These are phyloP conservation scores for Elephas maximus DNA, from an alignment of 2,113 vertebrate genomes.

Conservation along the genomic window DNA sequence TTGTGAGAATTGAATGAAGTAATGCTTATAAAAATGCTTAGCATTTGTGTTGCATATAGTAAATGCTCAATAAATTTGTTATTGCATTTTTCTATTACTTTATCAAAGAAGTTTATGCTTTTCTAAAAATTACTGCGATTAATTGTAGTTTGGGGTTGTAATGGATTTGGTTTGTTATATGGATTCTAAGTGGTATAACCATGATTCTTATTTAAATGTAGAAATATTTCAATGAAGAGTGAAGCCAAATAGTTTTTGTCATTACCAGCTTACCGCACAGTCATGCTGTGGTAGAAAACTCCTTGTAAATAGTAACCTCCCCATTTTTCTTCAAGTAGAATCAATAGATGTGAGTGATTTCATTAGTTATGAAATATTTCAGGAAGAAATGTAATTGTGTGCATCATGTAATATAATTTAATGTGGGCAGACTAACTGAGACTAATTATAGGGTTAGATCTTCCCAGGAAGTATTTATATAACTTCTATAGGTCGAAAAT, in stretches of 20 bases:
- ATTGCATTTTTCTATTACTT: rapidly evolving
- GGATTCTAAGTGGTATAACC: background rate
- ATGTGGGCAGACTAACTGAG: background rate
- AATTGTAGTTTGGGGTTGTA: background rate
- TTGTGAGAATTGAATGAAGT: background rate
- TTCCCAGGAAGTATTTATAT: background rate
- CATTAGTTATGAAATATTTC: constrained; percentile 27
- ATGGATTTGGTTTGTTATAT: background rate
- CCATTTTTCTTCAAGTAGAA: constrained; percentile 59
- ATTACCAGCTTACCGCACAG: constrained; percentile 20
- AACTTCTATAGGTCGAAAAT: background rate
- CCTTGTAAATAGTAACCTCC: background rate
- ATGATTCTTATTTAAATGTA: constrained; percentile 50
- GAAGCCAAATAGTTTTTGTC: constrained; percentile 5
- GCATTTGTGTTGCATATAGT: background rate
- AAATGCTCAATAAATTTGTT: background rate
- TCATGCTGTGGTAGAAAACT: constrained; percentile 24
- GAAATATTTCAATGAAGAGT: constrained; percentile 51
- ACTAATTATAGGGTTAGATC: background rate
- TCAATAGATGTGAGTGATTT: constrained; percentile 37
- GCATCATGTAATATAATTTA: background rate
- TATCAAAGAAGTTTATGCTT: background rate
- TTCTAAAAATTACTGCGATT: background rate
- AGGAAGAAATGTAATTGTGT: background rate
- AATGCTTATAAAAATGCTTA: background rate